Conservation (phyloP, 2,888 invertebrate genomes). For the Hypena proboscidalis region DNA sequence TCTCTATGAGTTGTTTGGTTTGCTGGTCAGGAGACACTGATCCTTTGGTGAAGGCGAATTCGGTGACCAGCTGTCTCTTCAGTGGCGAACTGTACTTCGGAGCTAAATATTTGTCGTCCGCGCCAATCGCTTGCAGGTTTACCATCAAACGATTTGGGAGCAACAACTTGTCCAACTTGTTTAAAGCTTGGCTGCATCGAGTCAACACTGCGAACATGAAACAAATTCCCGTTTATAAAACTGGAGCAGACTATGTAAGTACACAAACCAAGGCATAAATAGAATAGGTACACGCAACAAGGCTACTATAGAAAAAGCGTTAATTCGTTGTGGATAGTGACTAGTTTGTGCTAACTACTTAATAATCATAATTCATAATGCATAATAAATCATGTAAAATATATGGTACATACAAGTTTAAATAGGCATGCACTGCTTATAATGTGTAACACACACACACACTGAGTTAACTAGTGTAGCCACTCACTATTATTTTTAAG, state of each 20-base stretch:
- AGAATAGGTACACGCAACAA: too few species aligned
- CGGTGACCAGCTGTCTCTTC: conserved; percentile 67
- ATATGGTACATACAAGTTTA: too few species aligned
- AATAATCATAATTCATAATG: too few species aligned
- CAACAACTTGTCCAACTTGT: conserved; percentile 59
- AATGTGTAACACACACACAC: too few species aligned
- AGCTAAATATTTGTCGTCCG: conserved; percentile 55
- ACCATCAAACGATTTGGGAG: conserved; percentile 69
- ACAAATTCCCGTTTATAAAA: conserved; percentile 41
- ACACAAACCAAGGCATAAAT: neutral
- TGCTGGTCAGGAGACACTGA: conserved; percentile 49
- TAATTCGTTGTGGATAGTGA: too few species aligned
- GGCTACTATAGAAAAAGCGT: too few species aligned
- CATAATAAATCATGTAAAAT: too few species aligned
- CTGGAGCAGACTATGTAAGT: conserved; percentile 12
- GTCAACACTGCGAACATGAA: conserved; percentile 74
- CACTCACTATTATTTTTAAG: too few species aligned
- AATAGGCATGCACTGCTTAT: too few species aligned
- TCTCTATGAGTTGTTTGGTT: conserved; percentile 73
- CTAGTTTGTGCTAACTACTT: too few species aligned
- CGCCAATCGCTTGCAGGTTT: conserved; percentile 53
- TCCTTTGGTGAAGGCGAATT: conserved; percentile 68
- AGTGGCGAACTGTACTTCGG: conserved; percentile 74
- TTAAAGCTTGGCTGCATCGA: conserved; percentile 70
- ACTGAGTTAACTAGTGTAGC: too few species aligned